Conservation (phyloP, 2,113 vertebrate genomes). For the Gulo gulo region DNA sequence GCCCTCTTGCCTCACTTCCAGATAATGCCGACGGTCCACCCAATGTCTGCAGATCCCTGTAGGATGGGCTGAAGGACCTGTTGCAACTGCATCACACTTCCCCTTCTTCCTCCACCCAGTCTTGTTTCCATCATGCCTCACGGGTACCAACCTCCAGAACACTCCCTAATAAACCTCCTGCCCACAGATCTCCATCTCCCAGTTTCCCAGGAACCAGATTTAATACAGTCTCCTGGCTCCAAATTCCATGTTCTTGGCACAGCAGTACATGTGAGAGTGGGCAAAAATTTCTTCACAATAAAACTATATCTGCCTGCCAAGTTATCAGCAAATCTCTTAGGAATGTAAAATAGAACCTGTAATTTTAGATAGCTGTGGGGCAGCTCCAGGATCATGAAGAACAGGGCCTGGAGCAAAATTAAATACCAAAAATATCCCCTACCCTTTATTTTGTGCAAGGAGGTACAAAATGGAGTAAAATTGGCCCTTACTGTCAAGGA, state of each 20-base stretch:
- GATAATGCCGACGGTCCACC: background rate
- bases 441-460: background rate
- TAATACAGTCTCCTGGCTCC: background rate
- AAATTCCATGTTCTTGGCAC: slow-evolving; percentile 46
- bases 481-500: background rate
- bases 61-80: background rate
- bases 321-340: slow-evolving; percentile 57
- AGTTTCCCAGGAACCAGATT: background rate
- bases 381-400: slow-evolving; percentile 63
- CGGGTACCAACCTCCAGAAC: background rate
- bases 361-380: slow-evolving; percentile 41
- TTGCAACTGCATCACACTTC: background rate
- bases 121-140: background rate
- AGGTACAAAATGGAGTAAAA: slow-evolving; percentile 32
- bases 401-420: slow-evolving; percentile 72
- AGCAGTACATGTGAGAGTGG: background rate
- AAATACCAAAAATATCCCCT: slow-evolving; percentile 70
- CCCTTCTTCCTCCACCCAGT: background rate
- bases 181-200: background rate
- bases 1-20: background rate
- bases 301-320: slow-evolving; percentile 47
- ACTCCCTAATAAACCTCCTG: background rate
- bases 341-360: slow-evolving; percentile 48
- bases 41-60: background rate
- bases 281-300: slow-evolving; percentile 20